phyloP scores from a whole-genome alignment of 2,888 invertebrate genomes.

The Candidula unifasciata region DNA sequence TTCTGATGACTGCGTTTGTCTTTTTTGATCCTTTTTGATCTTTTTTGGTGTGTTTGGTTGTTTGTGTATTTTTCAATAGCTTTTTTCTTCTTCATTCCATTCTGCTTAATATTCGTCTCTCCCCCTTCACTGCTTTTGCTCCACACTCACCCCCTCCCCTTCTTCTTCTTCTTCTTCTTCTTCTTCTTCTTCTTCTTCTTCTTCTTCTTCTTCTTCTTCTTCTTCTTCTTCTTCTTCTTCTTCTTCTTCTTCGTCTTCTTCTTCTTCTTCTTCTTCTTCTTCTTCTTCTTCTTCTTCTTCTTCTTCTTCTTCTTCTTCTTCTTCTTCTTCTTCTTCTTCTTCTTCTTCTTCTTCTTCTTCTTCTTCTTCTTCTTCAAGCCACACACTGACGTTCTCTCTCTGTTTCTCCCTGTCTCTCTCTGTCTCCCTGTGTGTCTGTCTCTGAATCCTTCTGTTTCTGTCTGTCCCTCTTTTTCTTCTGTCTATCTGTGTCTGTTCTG shows the following conservation, averaged over 20 bases:
- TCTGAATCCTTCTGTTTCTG: background rate
- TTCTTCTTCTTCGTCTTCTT: background rate
- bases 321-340: background rate
- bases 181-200: background rate
- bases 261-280: background rate
- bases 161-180: background rate
- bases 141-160: background rate
- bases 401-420: slow-evolving; percentile 10
- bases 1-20: background rate
- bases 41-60: background rate
- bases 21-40: background rate
- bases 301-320: background rate
- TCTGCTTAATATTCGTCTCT: background rate
- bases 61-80: background rate
- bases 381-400: too few relatives aligned
- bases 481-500: background rate
- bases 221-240: background rate
- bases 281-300: background rate
- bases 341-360: background rate
- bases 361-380: background rate
- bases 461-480: slow-evolving; percentile 17
- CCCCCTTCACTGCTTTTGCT: background rate
- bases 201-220: background rate
- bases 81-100: background rate
- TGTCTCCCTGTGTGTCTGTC: slow-evolving; percentile 16